Evolutionary conservation across 2,888 invertebrate species (phyloP).

Genomic region (Yponomeuta plumbellus): DNA sequence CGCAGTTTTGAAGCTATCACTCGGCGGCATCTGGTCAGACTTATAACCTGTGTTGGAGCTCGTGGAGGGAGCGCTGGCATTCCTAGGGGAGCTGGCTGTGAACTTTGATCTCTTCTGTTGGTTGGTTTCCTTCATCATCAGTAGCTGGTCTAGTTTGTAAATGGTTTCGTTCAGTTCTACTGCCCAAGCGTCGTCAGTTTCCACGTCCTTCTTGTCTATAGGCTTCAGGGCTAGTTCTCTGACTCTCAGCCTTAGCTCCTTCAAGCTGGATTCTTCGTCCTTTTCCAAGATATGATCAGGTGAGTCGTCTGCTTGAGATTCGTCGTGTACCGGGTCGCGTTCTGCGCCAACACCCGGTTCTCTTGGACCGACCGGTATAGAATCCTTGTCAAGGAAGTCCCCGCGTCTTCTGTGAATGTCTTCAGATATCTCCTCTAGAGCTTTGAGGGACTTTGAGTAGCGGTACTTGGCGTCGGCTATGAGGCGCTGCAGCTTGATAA

Average conservation of each 20-base stretch:
- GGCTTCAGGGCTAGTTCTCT: slow-evolving; percentile 84
- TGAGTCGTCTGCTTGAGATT: slow-evolving; percentile 31
- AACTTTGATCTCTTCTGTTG: slow-evolving; percentile 73
- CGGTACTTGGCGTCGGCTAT: slow-evolving; percentile 87
- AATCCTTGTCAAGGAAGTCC: slow-evolving; percentile 67
- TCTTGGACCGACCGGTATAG: slow-evolving; percentile 68
- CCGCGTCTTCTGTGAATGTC: slow-evolving; percentile 87
- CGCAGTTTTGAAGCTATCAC: slow-evolving; percentile 47
- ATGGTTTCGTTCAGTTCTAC: slow-evolving; percentile 85
- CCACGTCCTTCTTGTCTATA: slow-evolving; percentile 83
- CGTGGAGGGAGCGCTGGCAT: slow-evolving; percentile 60
- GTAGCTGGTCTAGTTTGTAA: slow-evolving; percentile 84
- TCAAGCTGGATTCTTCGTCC: slow-evolving; percentile 77
- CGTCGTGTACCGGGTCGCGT: slow-evolving; percentile 67
- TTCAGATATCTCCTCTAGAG: slow-evolving; percentile 93
- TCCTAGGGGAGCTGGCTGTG: slow-evolving; percentile 53
- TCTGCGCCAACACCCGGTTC: slow-evolving; percentile 89
- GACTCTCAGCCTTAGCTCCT: slow-evolving; percentile 81
- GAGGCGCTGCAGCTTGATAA: slow-evolving; percentile 86
- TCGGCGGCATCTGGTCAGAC: slow-evolving; percentile 42
- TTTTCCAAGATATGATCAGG: slow-evolving; percentile 29
- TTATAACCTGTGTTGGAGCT: slow-evolving; percentile 48
- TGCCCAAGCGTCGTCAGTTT: slow-evolving; percentile 84
- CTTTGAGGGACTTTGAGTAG: slow-evolving; percentile 88
- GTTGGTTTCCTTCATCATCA: slow-evolving; percentile 80